Base-by-base conservation (phyloP, 1,140 invertebrate species). In the Cydia splendana region DNA sequence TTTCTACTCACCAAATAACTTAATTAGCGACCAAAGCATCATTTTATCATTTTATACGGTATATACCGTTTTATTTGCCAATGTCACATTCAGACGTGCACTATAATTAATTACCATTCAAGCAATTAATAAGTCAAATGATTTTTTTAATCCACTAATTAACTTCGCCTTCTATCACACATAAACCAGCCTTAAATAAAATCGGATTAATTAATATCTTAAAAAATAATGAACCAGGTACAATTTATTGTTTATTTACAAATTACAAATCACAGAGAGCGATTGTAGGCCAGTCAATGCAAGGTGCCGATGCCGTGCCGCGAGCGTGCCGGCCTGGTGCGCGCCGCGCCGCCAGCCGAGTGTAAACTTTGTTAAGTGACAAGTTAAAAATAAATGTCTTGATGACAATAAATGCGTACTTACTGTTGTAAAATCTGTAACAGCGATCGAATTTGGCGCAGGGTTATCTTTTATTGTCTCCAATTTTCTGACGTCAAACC, bases 361-460 rank as follows among this genome's bases (percentile, higher is more conserved):
- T 91, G 90, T 88, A 91, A 91, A 91, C 87, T 91, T 91, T 87
- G 85, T 90, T 91, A 83, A 89, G 88, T 87, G 82, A 88, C 87
- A 90, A 90, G 88, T 91, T 87, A 65, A n/a, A 62, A 74, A 73
- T 18, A 74, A 74, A 34, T 34, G 34, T 5, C 34, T 34, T 34
- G 34, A 34, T 6, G 34, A 75, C 38, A 65, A 28, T 65, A 28
- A 9, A 30, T 65, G 34, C 34, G 34, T 34, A 65, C 28, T n/a
- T n/a, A n/a, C n/a, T 65, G 65, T 65, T 65, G 9, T 65, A 65
- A 65, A 65, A 65, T 30, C 5, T 65, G 45, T 48, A 48, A 48
- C 20, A 67, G 13, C 5, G 30, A 38, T n/a, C 65, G 5, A 69
- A 34, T 38, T 38, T 28, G 30, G 30, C 42, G 65, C 15, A 15